Conservation (phyloP, 2,888 invertebrate species). For the Coremacera marginata region DNA sequence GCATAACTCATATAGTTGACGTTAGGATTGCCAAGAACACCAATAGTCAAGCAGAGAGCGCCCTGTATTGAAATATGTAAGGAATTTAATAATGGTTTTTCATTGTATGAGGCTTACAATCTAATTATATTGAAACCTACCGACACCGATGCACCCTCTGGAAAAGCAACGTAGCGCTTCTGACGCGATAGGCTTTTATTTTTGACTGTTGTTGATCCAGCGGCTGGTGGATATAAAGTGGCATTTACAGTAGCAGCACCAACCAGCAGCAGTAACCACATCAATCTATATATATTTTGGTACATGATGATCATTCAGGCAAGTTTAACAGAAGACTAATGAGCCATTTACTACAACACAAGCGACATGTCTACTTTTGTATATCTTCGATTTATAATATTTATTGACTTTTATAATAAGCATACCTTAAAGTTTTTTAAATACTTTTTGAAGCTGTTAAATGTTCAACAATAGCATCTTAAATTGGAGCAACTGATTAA, state of each 20-base stretch:
- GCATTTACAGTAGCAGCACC: neutral
- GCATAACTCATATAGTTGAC: slow-evolving; percentile 75
- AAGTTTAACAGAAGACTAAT: neutral
- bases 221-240: neutral
- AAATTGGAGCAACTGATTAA: neutral
- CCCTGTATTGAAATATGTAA: slow-evolving; percentile 56
- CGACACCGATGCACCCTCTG: slow-evolving; percentile 73
- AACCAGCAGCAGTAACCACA: slow-evolving; percentile 30
- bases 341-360: neutral
- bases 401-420: slow-evolving; percentile 19
- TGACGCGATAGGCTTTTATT: slow-evolving; percentile 54
- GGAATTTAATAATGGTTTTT: neutral
- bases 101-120: neutral
- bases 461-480: neutral
- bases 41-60: slow-evolving; percentile 75
- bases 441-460: neutral
- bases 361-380: neutral
- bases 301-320: neutral
- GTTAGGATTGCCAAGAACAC: slow-evolving; percentile 73
- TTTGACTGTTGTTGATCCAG: neutral
- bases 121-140: slow-evolving; percentile 60
- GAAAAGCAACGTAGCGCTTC: slow-evolving; percentile 72
- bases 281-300: neutral
- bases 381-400: too few species aligned
- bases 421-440: neutral